Conservation (phyloP, 2,888 invertebrate genomes). For the Chrysina gloriosa region DNA sequence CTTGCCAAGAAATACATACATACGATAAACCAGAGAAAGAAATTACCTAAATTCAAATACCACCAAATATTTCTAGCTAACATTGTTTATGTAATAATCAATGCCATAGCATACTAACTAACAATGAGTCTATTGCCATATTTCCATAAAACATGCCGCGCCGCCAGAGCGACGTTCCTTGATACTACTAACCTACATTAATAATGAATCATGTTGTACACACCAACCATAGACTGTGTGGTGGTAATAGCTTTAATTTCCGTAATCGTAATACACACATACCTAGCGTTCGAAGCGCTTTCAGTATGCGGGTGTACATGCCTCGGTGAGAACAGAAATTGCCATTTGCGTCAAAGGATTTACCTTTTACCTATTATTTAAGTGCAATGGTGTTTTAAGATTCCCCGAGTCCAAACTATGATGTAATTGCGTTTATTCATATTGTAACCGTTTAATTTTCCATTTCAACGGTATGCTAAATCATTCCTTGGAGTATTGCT, state of each 20-base stretch:
- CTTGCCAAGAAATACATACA: no score
- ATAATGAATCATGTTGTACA: conserved; percentile 34
- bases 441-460: conserved; percentile 11
- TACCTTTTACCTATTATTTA: conserved; percentile 34
- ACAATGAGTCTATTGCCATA: background rate
- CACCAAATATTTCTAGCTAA: no score
- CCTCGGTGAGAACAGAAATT: conserved; percentile 16
- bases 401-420: conserved; percentile 32
- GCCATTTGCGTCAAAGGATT: conserved; percentile 39
- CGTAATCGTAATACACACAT: conserved; percentile 34
- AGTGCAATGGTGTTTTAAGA: conserved; percentile 18
- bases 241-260: conserved; percentile 34
- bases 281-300: conserved; percentile 13
- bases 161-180: conserved; percentile 7
- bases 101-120: background rate
- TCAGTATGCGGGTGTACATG: conserved; percentile 28
- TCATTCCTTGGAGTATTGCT: conserved; percentile 29
- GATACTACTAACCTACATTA: conserved; percentile 36
- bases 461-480: conserved; percentile 29
- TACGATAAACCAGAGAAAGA: no score
- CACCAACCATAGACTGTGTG: conserved; percentile 15
- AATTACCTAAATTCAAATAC: no score
- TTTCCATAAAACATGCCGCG: conserved; percentile 13
- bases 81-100: background rate
- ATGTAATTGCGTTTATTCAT: conserved; percentile 39